Base-by-base conservation (phyloP, 64 coral and sea anemone species). In the Platygyra sinensis region DNA sequence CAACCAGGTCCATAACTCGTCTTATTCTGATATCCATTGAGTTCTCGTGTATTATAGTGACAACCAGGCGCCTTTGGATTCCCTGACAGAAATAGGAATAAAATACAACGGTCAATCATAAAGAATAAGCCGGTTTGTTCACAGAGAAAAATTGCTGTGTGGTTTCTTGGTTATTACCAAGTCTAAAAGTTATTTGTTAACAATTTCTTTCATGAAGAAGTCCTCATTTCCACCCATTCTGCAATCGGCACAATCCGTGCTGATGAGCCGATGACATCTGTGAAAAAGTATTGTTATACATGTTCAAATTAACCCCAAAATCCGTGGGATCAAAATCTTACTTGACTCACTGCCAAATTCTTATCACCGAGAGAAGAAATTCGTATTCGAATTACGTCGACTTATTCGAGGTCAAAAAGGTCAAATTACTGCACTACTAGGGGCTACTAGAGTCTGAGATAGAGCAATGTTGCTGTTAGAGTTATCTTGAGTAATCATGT, bases 41-140 rank as follows among this genome's bases (percentile, higher is more conserved):
- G 31, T 98, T 98, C 77, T 98, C 96, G 67, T 98, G 93, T 60
- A 98, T 89, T 52, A 98, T 73, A 75, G 96, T 98, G 25, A 98
- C 90, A n/a, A 98, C 88, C n/a, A 98, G 52, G 13, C 96, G 86
- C 61, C 96, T 88, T 82, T 98, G 96, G 71, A 98, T 98, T 33
- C 96, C 96, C 96, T 98, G 75, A 33, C 65, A 77, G 32, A 10
- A 16, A 82, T 10, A 71, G 75, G 2, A 42, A 39, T 19, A 52
- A 73, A 74, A 80, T 51, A 20, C 49, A 24, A 39, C 27, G 4
- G 57, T 38, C 22, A 22, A 4, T 77, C 18, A 19, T 24, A 7
- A 20, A 3, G 62, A 24, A 36, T 36, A 36, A 36, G 33, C 33
- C 33, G 33, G 33, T 36, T 36, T 3, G 1, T 36, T 36, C 1